Conservation (phyloP, 2,797 vertebrate species). For the Gymnothorax javanicus region DNA sequence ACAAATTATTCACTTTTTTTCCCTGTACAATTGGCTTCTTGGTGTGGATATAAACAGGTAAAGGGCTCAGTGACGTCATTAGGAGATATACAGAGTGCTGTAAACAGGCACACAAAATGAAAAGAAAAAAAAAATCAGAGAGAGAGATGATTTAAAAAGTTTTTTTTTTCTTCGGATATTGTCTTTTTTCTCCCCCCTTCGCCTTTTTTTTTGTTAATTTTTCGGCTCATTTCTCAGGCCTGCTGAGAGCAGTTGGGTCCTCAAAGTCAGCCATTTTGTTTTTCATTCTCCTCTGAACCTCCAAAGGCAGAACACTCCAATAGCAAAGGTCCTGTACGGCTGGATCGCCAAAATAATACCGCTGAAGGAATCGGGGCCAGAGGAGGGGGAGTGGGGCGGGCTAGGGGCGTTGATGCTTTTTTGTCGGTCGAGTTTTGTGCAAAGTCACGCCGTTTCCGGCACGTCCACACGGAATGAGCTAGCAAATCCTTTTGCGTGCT, state of each 20-base stretch:
- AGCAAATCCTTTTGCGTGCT: slow-evolving; percentile 99
- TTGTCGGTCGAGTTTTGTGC: slow-evolving; percentile 86
- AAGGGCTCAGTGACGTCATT: slow-evolving; percentile 93
- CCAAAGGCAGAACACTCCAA: slow-evolving; percentile 76
- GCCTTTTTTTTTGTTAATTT: slow-evolving; percentile 79
- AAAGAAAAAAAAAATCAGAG: slow-evolving; percentile 82
- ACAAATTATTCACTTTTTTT: slow-evolving; percentile 72
- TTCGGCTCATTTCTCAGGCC: slow-evolving; percentile 95
- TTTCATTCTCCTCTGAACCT: slow-evolving; percentile 64
- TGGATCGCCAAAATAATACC: slow-evolving; percentile 87
- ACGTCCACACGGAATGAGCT: slow-evolving; percentile 95
- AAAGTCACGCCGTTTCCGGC: slow-evolving; percentile 95
- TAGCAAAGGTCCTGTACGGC: slow-evolving; percentile 74
- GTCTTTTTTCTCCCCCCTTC: slow-evolving; percentile 57
- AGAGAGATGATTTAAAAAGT: slow-evolving; percentile 76
- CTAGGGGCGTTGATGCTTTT: slow-evolving; percentile 60
- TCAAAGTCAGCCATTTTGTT: slow-evolving; percentile 68
- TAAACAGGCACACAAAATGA: slow-evolving; percentile 87
- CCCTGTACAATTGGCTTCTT: slow-evolving; percentile 91
- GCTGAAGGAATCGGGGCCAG: slow-evolving; percentile 71
- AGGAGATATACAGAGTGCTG: slow-evolving; percentile 85
- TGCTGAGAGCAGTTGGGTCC: slow-evolving; percentile 96
- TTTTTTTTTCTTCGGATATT: slow-evolving; percentile 52
- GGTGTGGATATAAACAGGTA: slow-evolving; percentile 94
- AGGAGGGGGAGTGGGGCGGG: too few species aligned